Evolutionary conservation across 2,888 invertebrate species (phyloP), one percentile per base, ranked within the genome.

Genomic region (Colostygia pectinataria): DNA sequence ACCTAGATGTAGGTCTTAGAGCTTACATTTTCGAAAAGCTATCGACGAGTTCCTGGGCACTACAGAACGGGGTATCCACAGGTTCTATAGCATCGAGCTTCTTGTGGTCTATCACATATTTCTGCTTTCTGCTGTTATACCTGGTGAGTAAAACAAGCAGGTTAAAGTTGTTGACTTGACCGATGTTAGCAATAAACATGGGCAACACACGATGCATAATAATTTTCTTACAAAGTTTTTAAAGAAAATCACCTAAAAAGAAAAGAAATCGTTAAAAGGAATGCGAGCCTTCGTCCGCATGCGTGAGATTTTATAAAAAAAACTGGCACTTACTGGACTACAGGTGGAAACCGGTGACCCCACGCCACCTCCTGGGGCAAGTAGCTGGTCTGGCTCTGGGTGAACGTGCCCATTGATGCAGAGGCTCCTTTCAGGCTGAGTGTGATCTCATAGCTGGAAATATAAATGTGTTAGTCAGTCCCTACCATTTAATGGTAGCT

Each of bases 401-500:
- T 94, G 65, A 92, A 91, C 55, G 94, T 94, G 0, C 94, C 94
- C 56, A 97, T 96, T 0, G 95, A 93, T 15, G 95, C 93, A 0
- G 96, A 94, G 0, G 95, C 93, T 0, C 98, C 98, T 63, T 96
- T 96, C 65, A 98, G 90, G 31, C 95, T 94, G 1, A 96, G 93
- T 40, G 96, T 94, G 72, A 97, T 87, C 90, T 97, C 93, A 75
- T 96, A 97, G 61, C 94, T 95, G 73, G 1, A 68, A 41, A 4
- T 14, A 23, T n/a, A n/a, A n/a, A n/a, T n/a, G n/a, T n/a, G n/a
- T n/a, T n/a, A n/a, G n/a, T n/a, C n/a, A n/a, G n/a, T n/a, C n/a
- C n/a, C n/a, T n/a, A n/a, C n/a, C n/a, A n/a, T n/a, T n/a, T n/a
- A n/a, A n/a, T n/a, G n/a, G n/a, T n/a, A n/a, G n/a, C n/a, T n/a